Evolutionary conservation across 2,797 vertebrate species (phyloP).

Genomic region (Myripristis murdjan): DNA sequence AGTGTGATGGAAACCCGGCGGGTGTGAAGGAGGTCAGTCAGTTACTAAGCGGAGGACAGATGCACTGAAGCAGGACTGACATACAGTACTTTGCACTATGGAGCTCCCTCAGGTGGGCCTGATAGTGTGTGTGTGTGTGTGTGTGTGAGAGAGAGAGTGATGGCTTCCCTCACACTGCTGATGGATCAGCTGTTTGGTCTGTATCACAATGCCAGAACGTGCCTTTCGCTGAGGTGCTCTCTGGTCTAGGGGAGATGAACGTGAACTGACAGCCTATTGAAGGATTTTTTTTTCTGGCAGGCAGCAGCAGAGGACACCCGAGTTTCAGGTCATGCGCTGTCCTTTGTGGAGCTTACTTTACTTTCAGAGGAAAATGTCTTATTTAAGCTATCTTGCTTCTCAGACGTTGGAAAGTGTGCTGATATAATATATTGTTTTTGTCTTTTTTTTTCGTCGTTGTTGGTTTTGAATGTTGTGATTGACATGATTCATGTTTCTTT

Average conservation of each 20-base stretch:
- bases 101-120: constrained; percentile 77
- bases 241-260: constrained; percentile 66
- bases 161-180: constrained; percentile 59
- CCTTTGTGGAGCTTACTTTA: constrained; percentile 64
- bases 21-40: constrained; percentile 52
- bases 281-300: constrained; percentile 66
- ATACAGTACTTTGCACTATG: constrained; percentile 89
- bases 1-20: constrained; percentile 2
- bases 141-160: constrained; percentile 76
- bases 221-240: constrained; percentile 62
- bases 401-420: constrained; percentile 77
- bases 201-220: constrained; percentile 61
- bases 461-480: constrained; percentile 82
- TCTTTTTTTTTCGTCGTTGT: constrained; percentile 59
- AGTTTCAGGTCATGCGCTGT: constrained; percentile 82
- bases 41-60: constrained; percentile 77
- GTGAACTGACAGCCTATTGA: constrained; percentile 55
- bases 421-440: constrained; percentile 83
- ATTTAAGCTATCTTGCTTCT: constrained; percentile 85
- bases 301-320: constrained; percentile 43
- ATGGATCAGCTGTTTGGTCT: constrained; percentile 60
- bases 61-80: constrained; percentile 84
- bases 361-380: constrained; percentile 66
- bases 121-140: constrained; percentile 69
- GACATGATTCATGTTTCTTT: constrained; percentile 77